Conservation (phyloP, 2,888 invertebrate genomes). For the Sicus ferrugineus region DNA sequence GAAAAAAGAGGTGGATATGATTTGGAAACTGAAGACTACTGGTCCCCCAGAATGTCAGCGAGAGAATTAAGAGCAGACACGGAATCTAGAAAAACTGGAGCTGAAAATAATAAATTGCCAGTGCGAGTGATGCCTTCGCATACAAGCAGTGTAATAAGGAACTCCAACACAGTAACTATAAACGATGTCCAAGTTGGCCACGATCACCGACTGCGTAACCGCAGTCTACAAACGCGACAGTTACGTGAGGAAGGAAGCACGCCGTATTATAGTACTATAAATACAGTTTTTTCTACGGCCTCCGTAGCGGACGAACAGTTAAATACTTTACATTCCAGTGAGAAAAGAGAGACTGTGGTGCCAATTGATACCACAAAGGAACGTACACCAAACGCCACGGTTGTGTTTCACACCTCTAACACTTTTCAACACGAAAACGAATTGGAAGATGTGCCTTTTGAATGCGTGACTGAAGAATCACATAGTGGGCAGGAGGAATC, state of each 20-base stretch:
- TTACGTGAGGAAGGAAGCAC: slow-evolving; percentile 1
- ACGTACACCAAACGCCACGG: background rate
- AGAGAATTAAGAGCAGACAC: background rate
- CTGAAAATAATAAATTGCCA: background rate
- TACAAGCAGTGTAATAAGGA: background rate
- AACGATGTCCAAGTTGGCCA: background rate
- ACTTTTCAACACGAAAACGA: slow-evolving; percentile 1
- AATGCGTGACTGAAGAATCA: background rate
- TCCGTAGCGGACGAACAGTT: background rate
- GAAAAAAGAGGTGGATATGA: slow-evolving; percentile 21
- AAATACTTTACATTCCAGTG: slow-evolving; percentile 26
- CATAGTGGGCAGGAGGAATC: slow-evolving; percentile 6
- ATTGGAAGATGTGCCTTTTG: background rate
- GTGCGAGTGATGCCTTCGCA: background rate
- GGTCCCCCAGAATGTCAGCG: slow-evolving; percentile 14
- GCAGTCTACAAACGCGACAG: slow-evolving; percentile 13
- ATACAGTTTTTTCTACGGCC: background rate
- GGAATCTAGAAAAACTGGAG: slow-evolving; percentile 31
- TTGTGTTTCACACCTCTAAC: slow-evolving; percentile 4
- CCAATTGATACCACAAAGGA: background rate
- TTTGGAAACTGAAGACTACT: slow-evolving; percentile 27
- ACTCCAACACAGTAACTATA: background rate
- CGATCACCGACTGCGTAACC: slow-evolving; percentile 6
- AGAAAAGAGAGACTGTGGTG: background rate
- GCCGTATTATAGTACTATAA: background rate